Base-by-base conservation (phyloP, 2,113 vertebrate species). In the Dipodomys ordii region DNA sequence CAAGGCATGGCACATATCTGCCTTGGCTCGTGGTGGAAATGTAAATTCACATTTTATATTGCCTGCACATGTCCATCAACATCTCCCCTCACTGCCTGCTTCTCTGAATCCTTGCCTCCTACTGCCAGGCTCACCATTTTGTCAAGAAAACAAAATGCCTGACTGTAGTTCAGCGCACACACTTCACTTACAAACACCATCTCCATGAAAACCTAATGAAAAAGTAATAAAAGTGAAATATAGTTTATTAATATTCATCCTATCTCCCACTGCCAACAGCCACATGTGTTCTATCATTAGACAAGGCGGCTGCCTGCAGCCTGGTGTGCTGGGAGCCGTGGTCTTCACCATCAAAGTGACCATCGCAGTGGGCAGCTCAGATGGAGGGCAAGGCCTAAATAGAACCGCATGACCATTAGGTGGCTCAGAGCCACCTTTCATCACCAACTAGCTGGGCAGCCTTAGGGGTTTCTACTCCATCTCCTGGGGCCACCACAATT, bases 161-260 rank as follows among this genome's bases (percentile, higher is more conserved):
- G n/a, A 65, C 85, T 86, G 80, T 3, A 69, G 88, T 88, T 83
- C 53, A 19, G 23, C 3, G 67, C 92, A 19, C 0, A 11, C 79
- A 71, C 72, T 74, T 92, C 77, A 60, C 95, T 96, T 77, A n/a
- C 76, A 90, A 79, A 93, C 35, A 87, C 64, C 46, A 68, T 60
- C 91, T 95, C 88, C 84, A 77, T 18, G 77, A 93, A 93, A 95
- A 94, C 72, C 92, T 67, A 90, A 92, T 86, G 81, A 92, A 95
- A 94, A 95, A 87, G 93, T 86, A 90, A 73, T 90, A 89, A 76
- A 94, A 91, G 73, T 93, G 92, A 96, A 87, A 83, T 81, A 86
- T 6, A 57, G 88, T 78, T 71, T 83, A 95, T 96, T 89, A 92
- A 95, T 94, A 95, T 87, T 96, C 88, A 92, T 32, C 62, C 92